phyloP scores from a whole-genome alignment of 2,113 vertebrate species.

The Synodontis membranacea region DNA sequence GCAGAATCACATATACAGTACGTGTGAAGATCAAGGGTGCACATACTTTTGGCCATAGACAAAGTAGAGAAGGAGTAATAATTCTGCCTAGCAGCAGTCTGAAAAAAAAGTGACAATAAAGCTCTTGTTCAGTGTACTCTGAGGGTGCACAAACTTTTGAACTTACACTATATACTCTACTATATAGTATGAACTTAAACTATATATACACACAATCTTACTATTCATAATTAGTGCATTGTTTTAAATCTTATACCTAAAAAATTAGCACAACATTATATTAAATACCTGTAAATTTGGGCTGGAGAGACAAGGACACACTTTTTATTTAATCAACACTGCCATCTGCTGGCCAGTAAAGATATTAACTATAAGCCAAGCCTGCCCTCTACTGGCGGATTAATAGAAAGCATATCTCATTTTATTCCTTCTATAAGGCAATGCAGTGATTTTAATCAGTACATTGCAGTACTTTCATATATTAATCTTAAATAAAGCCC shows the following conservation, averaged over 20 bases:
- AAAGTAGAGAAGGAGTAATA: neutral
- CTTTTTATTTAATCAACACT: neutral
- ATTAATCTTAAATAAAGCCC: neutral
- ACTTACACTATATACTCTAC: too few relatives aligned
- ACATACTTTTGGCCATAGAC: neutral
- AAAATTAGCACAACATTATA: neutral
- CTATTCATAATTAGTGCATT: neutral
- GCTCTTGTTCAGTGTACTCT: neutral
- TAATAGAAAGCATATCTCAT: neutral
- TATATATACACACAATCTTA: too few relatives aligned
- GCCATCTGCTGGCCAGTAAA: neutral
- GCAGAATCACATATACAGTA: neutral
- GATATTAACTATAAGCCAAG: neutral
- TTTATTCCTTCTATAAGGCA: neutral
- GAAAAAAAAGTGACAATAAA: neutral
- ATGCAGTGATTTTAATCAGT: neutral
- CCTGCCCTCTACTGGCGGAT: neutral
- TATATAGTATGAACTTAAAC: too few relatives aligned
- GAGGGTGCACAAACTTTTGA: neutral
- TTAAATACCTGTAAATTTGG: neutral
- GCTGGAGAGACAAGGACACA: neutral
- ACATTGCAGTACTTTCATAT: too few relatives aligned
- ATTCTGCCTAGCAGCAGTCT: neutral
- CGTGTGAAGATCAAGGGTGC: neutral
- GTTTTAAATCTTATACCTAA: neutral